Evolutionary conservation across 2,888 invertebrate genomes (phyloP), one percentile per base, ranked within the genome.

Genomic region (Drosophila rubida): DNA sequence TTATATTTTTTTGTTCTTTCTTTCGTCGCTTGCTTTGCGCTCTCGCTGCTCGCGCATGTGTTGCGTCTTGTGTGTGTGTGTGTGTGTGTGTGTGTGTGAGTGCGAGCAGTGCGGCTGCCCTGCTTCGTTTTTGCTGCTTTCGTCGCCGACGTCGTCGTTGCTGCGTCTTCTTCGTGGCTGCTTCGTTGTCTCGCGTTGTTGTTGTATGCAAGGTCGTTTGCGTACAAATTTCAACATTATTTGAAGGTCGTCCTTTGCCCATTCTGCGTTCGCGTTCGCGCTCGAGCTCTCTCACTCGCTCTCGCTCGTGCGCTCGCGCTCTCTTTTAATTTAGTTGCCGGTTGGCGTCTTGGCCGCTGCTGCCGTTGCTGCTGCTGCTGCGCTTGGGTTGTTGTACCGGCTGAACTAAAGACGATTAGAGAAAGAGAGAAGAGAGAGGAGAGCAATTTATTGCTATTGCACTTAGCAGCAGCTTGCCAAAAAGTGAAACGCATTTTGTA

Each of bases 231-330:
- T 91, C 90, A 90, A 88, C 90, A 91, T 91, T 89, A 90, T 90
- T 92, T 92, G 92, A 92, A 92, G 92, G 92, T 92, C 92, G 92
- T 92, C 91, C 91, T 91, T 92, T 86, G 80, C 79, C 70, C 73
- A 74, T 70, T 80, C 70, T 75, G 69, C 76, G 71, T 78, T 78
- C 69, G 63, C 64, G 61, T 50, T 57, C 62, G 45, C 63, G 48
- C 50, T 57, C 62, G 42, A 60, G 48, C 58, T 42, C 58, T 41
- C 58, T 50, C 39, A 25, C 53, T 32, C 53, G 42, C 59, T 68
- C 48, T 44, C 68, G 61, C 68, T 68, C 59, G 62, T 57, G 60
- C 41, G 32, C 69, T 37, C 58, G 61, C 62, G 44, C 68, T 86
- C 65, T 81, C 59, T 57, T 59, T 49, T 48, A 32, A 35, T 57